These are phyloP conservation scores for Gavialis gangeticus DNA, from an alignment of 2,113 vertebrate species.

Conservation along the genomic window DNA sequence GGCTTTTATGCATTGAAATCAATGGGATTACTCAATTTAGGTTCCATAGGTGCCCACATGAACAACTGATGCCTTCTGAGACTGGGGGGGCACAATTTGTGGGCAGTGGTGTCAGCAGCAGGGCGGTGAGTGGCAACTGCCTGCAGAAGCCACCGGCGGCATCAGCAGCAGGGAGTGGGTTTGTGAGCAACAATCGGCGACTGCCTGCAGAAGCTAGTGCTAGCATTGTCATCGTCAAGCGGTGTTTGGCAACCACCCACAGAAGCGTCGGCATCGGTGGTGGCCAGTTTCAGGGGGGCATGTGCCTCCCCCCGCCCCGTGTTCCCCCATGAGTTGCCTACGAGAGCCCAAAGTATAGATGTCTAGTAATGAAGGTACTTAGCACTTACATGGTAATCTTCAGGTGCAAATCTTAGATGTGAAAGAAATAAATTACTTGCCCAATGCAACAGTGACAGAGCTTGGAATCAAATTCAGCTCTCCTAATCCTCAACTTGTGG, in stretches of 20 bases:
- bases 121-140: too few relatives aligned
- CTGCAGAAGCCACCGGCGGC: too few relatives aligned
- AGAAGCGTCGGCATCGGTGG: too few relatives aligned
- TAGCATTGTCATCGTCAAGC: too few relatives aligned
- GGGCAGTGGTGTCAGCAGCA: too few relatives aligned
- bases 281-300: too few relatives aligned
- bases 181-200: not conserved
- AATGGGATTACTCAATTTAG: not conserved
- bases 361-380: not conserved
- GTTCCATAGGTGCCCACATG: too few relatives aligned
- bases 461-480: not conserved
- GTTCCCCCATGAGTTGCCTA: too few relatives aligned
- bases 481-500: not conserved
- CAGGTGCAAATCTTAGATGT: not conserved
- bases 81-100: not conserved
- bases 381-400: not conserved
- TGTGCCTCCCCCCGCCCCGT: too few relatives aligned
- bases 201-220: too few relatives aligned
- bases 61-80: too few relatives aligned
- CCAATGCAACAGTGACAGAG: not conserved
- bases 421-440: not conserved
- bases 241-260: too few relatives aligned
- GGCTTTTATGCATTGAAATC: not conserved
- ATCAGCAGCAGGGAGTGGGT: not conserved
- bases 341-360: not conserved